Evolutionary conservation across 1,140 invertebrate genomes (phyloP).

Genomic region (Neomicropteryx cornuta): DNA sequence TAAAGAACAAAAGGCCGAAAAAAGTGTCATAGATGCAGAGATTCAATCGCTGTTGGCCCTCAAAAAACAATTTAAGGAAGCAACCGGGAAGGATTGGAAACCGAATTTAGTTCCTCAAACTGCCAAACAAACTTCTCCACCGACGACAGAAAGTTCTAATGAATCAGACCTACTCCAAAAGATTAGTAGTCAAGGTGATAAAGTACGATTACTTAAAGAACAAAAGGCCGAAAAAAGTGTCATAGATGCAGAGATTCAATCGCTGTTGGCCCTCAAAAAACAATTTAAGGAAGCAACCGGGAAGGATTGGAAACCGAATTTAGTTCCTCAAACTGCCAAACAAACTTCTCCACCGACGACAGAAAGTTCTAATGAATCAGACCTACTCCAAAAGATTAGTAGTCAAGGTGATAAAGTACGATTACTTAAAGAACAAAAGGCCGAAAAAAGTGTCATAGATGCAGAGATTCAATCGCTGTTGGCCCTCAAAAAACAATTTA

Average conservation of each 20-base stretch:
- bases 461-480: conserved; percentile 53
- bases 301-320: conserved; percentile 49
- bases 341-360: neutral
- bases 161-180: no score
- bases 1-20: conserved; percentile 56
- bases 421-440: conserved; percentile 56
- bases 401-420: conserved; percentile 65
- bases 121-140: neutral
- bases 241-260: conserved; percentile 43
- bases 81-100: conserved; percentile 54
- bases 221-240: conserved; percentile 50
- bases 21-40: conserved; percentile 26
- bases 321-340: no score
- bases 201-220: conserved; percentile 58
- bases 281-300: conserved; percentile 57
- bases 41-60: conserved; percentile 55
- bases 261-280: conserved; percentile 53
- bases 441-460: conserved; percentile 37
- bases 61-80: conserved; percentile 58
- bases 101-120: conserved; percentile 30
- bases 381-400: no score
- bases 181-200: no score
- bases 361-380: no score
- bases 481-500: conserved; percentile 59
- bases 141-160: no score